Percentiles rank a stretch among this genome's conserved stretches.
These are phyloP conservation scores for Spodoptera frugiperda DNA, from an alignment of 1,140 invertebrate genomes.

Conservation along the genomic window DNA sequence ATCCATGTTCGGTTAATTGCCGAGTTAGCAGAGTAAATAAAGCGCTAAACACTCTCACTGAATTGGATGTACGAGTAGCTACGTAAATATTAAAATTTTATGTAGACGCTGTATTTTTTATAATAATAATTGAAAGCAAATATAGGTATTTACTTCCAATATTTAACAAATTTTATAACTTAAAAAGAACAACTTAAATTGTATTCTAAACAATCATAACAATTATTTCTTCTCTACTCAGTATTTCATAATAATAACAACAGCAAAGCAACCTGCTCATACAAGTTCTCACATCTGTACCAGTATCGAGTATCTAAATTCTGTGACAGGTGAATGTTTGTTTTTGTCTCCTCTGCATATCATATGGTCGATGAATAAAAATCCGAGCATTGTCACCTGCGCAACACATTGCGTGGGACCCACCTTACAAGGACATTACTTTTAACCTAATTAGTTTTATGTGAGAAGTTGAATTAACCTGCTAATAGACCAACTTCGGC, in stretches of 20 bases:
- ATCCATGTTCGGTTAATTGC: constrained; percentile 21
- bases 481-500: constrained; percentile 42
- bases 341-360: constrained; percentile 56
- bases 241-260: not conserved
- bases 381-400: constrained; percentile 59
- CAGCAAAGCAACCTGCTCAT: constrained; percentile 52
- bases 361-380: constrained; percentile 56
- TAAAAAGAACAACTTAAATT: not conserved
- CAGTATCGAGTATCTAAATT: constrained; percentile 55
- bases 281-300: constrained; percentile 51
- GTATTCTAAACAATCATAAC: not conserved
- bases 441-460: constrained; percentile 45
- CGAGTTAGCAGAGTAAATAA: constrained; percentile 24
- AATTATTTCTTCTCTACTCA: not conserved
- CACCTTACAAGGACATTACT: constrained; percentile 35
- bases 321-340: constrained; percentile 55
- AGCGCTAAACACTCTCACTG: not conserved
- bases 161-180: too few species aligned
- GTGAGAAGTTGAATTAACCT: constrained; percentile 45
- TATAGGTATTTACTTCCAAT: too few species aligned
- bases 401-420: constrained; percentile 42
- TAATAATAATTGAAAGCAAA: not conserved
- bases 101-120: too few species aligned
- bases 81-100: not conserved
- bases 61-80: not conserved